Conservation (phyloP, 2,113 vertebrate genomes). For the Lepus americanus region DNA sequence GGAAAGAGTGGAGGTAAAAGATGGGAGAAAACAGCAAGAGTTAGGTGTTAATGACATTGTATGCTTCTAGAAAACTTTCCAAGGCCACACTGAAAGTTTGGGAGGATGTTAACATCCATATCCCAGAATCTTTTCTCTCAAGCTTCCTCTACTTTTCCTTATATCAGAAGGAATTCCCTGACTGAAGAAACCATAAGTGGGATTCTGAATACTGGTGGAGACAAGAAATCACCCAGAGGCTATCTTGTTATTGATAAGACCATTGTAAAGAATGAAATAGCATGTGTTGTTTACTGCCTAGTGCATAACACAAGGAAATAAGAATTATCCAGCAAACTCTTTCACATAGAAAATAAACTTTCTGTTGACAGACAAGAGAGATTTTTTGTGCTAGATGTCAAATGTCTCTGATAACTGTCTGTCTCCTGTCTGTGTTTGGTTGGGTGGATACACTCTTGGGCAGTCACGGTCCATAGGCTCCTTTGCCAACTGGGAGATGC, state of each 20-base stretch:
- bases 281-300: constrained; percentile 72
- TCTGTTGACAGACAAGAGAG: constrained; percentile 41
- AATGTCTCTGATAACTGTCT: background rate
- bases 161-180: constrained; percentile 39
- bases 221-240: constrained; percentile 70
- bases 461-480: background rate
- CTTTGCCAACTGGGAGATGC: background rate
- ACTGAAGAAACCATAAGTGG: constrained; percentile 63
- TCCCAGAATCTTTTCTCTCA: constrained; percentile 5
- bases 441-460: background rate
- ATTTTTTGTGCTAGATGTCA: background rate
- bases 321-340: constrained; percentile 73
- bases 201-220: constrained; percentile 59
- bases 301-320: constrained; percentile 74
- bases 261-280: constrained; percentile 75
- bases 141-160: constrained; percentile 32
- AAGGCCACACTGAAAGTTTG: background rate
- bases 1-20: background rate
- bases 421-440: background rate
- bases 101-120: background rate
- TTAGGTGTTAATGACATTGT: background rate
- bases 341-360: constrained; percentile 68
- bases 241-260: constrained; percentile 79
- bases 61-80: background rate
- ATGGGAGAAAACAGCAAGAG: background rate